A percentile compares a stretch with the other conserved stretches of the same genome.
phyloP scores from a whole-genome alignment of 2,888 invertebrate genomes.

The Sussaba pulchella region DNA sequence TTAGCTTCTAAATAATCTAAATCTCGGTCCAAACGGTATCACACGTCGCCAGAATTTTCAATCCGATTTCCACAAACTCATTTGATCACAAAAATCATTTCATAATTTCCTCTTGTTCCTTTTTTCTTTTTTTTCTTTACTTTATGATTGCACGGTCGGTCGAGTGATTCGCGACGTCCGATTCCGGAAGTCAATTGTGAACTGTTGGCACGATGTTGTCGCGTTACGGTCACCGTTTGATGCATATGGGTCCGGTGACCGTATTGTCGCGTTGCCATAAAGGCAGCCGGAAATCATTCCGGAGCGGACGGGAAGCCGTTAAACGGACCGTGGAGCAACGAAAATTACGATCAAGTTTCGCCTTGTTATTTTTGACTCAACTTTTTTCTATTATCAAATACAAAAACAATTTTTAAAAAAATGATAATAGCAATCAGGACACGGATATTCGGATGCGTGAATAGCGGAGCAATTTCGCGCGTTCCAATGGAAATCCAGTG shows the following conservation, averaged over 20 bases:
- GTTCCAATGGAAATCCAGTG: background rate
- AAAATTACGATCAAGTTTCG: constrained; percentile 24
- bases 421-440: background rate
- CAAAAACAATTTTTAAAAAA: background rate
- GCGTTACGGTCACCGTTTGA: background rate
- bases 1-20: no score
- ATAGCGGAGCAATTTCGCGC: constrained; percentile 14
- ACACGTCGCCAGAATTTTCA: no score
- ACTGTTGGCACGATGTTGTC: constrained; percentile 14
- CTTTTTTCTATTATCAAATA: no score
- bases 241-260: constrained; percentile 9
- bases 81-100: no score
- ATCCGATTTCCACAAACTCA: no score
- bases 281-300: constrained; percentile 76
- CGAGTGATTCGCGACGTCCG: constrained; percentile 34
- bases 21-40: no score
- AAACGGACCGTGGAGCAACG: constrained; percentile 75
- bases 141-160: background rate
- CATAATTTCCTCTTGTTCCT: no score
- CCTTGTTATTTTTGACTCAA: constrained; percentile 10
- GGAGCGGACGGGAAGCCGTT: constrained; percentile 77
- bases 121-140: no score
- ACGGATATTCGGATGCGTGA: background rate
- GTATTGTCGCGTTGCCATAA: constrained; percentile 65
- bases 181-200: constrained; percentile 61